A percentile compares a stretch with the other conserved stretches of the same genome.
phyloP scores from a whole-genome alignment of 2,797 vertebrate species.

The Perodicticus potto region DNA sequence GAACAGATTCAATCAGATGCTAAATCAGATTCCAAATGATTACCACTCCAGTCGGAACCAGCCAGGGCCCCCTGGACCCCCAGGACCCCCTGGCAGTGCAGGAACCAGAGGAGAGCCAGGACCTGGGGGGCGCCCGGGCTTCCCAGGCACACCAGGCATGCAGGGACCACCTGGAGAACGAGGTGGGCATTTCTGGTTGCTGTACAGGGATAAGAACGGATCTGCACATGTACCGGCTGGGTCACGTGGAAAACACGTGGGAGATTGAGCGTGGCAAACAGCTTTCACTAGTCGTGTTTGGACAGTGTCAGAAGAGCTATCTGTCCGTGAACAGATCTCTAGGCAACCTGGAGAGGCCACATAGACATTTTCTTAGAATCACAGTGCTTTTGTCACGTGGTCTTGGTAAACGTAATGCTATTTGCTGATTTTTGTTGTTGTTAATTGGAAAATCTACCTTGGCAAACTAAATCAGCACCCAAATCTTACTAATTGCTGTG shows the following conservation, averaged over 20 bases:
- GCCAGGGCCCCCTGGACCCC: slow-evolving; percentile 94
- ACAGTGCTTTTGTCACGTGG: slow-evolving; percentile 29
- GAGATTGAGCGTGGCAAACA: slow-evolving; percentile 2
- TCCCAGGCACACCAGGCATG: slow-evolving; percentile 94
- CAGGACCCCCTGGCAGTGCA: slow-evolving; percentile 91
- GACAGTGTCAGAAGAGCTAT: background rate
- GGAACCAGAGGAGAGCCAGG: slow-evolving; percentile 95
- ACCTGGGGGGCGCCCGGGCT: slow-evolving; percentile 93
- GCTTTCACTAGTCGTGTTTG: background rate
- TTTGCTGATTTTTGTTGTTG: slow-evolving; percentile 73
- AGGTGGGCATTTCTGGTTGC: slow-evolving; percentile 87
- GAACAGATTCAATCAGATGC: slow-evolving; percentile 94
- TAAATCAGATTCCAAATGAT: slow-evolving; percentile 97
- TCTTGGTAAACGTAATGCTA: slow-evolving; percentile 62
- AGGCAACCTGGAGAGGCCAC: slow-evolving; percentile 23
- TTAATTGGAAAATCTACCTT: slow-evolving; percentile 68
- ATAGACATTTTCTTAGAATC: background rate
- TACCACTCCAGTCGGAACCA: slow-evolving; percentile 92
- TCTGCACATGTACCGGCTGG: background rate
- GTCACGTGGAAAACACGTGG: background rate
- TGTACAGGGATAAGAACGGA: background rate
- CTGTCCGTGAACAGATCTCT: background rate
- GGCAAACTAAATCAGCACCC: slow-evolving; percentile 67
- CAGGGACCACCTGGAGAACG: slow-evolving; percentile 95
- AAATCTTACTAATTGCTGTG: slow-evolving; percentile 53